A percentile compares a stretch with the other conserved stretches of the same genome.
Conservation (phyloP, 2,113 vertebrate genomes). For the Oceanodroma tethys region DNA sequence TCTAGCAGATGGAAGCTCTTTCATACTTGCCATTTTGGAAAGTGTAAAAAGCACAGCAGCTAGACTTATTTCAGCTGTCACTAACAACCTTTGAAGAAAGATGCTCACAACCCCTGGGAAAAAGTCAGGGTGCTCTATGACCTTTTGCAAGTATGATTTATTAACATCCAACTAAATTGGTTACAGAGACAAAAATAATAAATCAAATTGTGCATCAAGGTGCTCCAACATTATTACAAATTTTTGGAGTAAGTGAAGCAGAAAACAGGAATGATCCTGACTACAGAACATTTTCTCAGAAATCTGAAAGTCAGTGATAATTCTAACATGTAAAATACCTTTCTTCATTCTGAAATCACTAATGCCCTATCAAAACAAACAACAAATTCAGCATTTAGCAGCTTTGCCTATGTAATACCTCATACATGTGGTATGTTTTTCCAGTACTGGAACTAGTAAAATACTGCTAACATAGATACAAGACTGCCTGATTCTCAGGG, state of each 20-base stretch:
- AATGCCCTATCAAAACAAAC: not conserved
- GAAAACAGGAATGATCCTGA: not conserved
- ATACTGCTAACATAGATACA: not conserved
- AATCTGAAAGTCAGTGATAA: not conserved
- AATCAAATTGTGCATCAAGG: not conserved
- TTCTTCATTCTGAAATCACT: not conserved
- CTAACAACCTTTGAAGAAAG: not conserved
- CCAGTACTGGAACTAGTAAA: not conserved
- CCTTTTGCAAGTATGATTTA: conserved; percentile 52
- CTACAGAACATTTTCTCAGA: not conserved
- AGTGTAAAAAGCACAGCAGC: not conserved
- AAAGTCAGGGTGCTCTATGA: not conserved
- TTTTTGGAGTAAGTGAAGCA: not conserved
- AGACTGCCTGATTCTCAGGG: not conserved
- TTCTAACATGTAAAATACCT: not conserved
- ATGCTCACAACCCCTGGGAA: not conserved
- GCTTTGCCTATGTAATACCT: not conserved
- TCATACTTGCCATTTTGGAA: not conserved
- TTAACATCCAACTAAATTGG: conserved; percentile 34
- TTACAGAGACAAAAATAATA: conserved; percentile 52
- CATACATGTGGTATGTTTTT: not conserved
- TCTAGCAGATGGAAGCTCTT: not conserved
- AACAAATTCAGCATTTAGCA: not conserved
- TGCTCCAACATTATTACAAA: not conserved
- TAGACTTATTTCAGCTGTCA: not conserved